These are phyloP conservation scores for Pseudomyrmex dendroicus DNA, from an alignment of 1,140 invertebrate species.

Conservation along the genomic window DNA sequence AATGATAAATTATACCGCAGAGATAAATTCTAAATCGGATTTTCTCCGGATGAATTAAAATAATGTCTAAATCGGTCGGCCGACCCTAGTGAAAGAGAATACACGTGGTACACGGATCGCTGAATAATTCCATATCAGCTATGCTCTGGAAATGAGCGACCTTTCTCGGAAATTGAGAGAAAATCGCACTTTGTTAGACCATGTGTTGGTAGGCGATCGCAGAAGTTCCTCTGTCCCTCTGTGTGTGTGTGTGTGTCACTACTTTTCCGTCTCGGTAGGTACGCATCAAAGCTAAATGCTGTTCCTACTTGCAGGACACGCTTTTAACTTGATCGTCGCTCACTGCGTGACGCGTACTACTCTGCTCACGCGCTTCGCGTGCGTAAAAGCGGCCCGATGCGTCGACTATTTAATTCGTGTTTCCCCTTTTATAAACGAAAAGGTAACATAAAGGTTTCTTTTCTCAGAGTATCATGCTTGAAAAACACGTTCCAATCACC, in stretches of 20 bases:
- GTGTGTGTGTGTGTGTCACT: not conserved
- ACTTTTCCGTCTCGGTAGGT: not conserved
- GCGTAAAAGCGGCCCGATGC: slow-evolving; percentile 7
- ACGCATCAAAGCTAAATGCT: not conserved
- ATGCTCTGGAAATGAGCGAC: slow-evolving; percentile 22
- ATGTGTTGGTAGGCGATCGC: not conserved
- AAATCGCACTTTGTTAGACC: slow-evolving; percentile 8
- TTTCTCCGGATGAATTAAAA: slow-evolving; percentile 17
- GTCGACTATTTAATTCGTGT: slow-evolving; percentile 41
- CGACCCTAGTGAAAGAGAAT: not conserved
- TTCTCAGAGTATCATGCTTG: not conserved
- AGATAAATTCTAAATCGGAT: slow-evolving; percentile 5
- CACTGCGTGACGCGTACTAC: not conserved
- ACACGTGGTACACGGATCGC: slow-evolving; percentile 1
- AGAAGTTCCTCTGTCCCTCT: not conserved
- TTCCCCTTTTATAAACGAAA: slow-evolving; percentile 31
- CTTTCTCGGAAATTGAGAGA: slow-evolving; percentile 35
- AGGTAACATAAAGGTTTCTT: slow-evolving; percentile 3
- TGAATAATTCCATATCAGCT: slow-evolving; percentile 23
- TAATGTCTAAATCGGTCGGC: too few species aligned
- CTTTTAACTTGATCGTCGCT: slow-evolving; percentile 27
- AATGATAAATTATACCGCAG: slow-evolving; percentile 5
- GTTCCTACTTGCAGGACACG: not conserved
- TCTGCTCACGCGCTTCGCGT: slow-evolving; percentile 10
- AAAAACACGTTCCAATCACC: slow-evolving; percentile 35